A percentile compares a stretch with the other conserved stretches of the same genome.
Evolutionary conservation across 2,113 vertebrate genomes (phyloP).

Genomic region (Phasianus colchicus): DNA sequence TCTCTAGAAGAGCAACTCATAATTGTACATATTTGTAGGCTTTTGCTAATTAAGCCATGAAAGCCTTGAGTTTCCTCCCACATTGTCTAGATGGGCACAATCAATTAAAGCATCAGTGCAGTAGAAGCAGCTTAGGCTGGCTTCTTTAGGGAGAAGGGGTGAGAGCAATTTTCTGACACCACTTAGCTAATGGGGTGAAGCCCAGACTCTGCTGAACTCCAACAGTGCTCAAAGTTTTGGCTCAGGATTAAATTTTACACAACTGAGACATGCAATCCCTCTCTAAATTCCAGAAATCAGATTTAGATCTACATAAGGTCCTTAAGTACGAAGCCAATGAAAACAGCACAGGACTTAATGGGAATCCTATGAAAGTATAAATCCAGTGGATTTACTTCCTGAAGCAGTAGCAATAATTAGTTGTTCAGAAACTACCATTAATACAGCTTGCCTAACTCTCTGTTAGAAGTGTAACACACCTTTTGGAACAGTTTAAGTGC

Average conservation of each 20-base stretch:
- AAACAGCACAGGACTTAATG: constrained; percentile 31
- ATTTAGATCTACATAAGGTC: constrained; percentile 27
- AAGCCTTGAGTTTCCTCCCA: neutral
- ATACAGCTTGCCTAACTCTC: neutral
- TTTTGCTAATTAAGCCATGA: neutral
- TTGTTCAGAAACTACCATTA: neutral
- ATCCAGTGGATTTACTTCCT: constrained; percentile 41
- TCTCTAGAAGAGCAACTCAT: neutral
- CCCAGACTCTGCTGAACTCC: neutral
- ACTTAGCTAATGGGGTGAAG: neutral
- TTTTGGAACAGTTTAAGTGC: neutral
- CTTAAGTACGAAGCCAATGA: constrained; percentile 35
- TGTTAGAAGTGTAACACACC: neutral
- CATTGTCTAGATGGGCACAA: neutral
- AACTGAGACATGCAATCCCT: neutral
- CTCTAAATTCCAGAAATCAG: constrained; percentile 39
- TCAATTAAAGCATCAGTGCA: neutral
- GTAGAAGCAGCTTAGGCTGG: neutral
- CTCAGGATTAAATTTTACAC: constrained; percentile 2
- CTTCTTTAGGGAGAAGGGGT: neutral
- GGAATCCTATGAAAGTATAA: constrained; percentile 43
- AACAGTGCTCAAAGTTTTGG: neutral
- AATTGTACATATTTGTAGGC: neutral
- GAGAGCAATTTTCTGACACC: neutral
- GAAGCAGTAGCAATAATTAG: neutral